phyloP scores from a whole-genome alignment of 2,888 invertebrate species.

The Hydroisotoma schaefferi region DNA sequence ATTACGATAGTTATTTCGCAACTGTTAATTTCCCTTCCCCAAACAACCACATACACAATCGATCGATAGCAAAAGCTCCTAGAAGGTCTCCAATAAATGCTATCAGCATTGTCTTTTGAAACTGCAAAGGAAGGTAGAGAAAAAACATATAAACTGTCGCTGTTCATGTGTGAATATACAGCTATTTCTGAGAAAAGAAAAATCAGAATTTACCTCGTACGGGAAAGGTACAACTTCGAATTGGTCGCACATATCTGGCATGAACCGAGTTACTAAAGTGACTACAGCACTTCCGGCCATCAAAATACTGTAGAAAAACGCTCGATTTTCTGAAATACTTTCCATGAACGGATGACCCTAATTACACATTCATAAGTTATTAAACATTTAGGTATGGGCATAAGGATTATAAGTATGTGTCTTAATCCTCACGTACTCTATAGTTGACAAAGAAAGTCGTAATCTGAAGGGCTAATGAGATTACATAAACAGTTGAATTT shows the following conservation, averaged over 20 bases:
- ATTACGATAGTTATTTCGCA: no score
- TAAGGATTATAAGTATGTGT: constrained; percentile 1
- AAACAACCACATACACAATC: constrained; percentile 77
- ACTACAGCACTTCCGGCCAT: constrained; percentile 78
- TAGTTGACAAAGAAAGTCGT: constrained; percentile 99
- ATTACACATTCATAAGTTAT: constrained; percentile 40
- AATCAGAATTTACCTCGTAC: constrained; percentile 67
- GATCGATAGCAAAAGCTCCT: constrained; percentile 80
- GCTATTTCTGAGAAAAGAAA: background rate
- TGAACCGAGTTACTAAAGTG: constrained; percentile 74
- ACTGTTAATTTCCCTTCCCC: constrained; percentile 66
- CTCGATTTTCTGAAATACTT: constrained; percentile 84
- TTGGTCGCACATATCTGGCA: constrained; percentile 79
- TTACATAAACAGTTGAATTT: constrained; percentile 97
- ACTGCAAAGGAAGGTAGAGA: constrained; percentile 63
- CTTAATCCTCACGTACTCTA: constrained; percentile 63
- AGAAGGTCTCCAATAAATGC: constrained; percentile 81
- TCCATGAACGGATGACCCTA: constrained; percentile 99
- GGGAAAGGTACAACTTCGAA: constrained; percentile 97
- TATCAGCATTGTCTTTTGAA: constrained; percentile 77
- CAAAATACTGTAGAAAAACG: constrained; percentile 84
- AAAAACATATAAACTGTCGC: background rate
- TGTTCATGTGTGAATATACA: background rate
- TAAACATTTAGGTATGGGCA: background rate
- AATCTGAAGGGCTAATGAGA: constrained; percentile 94